A percentile compares a stretch with the other conserved stretches of the same genome.
Evolutionary conservation across 2,113 vertebrate genomes (phyloP).

Genomic region (Neoarius graeffei): DNA sequence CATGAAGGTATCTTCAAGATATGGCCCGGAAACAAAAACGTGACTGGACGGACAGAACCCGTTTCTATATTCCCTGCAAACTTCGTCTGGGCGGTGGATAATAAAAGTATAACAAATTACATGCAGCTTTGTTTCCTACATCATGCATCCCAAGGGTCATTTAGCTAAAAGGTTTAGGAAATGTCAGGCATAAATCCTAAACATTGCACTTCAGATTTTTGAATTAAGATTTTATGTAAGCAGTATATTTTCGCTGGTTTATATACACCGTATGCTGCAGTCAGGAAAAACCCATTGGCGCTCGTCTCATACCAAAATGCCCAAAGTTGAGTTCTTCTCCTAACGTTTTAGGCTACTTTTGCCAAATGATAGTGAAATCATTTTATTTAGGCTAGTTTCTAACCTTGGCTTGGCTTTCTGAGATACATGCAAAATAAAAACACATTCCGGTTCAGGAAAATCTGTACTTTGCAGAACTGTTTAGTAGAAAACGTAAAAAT

Average conservation of each 20-base stretch:
- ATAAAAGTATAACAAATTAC: not conserved
- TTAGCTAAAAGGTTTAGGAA: not conserved
- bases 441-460: not conserved
- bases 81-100: too few species aligned
- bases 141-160: not conserved
- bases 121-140: not conserved
- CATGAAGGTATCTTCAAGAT: too few species aligned
- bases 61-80: too few species aligned
- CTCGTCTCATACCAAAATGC: not conserved
- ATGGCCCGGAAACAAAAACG: too few species aligned
- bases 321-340: not conserved
- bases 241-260: not conserved
- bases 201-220: not conserved
- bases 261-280: not conserved
- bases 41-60: too few species aligned
- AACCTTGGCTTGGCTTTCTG: not conserved
- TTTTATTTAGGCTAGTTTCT: not conserved
- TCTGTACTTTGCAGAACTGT: not conserved
- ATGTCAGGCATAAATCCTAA: not conserved
- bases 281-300: not conserved
- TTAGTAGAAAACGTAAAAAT: not conserved
- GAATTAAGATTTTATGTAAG: not conserved
- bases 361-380: not conserved
- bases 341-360: not conserved
- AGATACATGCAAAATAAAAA: not conserved